Base-by-base conservation (phyloP, 2,113 vertebrate genomes). In the Felis chaus region DNA sequence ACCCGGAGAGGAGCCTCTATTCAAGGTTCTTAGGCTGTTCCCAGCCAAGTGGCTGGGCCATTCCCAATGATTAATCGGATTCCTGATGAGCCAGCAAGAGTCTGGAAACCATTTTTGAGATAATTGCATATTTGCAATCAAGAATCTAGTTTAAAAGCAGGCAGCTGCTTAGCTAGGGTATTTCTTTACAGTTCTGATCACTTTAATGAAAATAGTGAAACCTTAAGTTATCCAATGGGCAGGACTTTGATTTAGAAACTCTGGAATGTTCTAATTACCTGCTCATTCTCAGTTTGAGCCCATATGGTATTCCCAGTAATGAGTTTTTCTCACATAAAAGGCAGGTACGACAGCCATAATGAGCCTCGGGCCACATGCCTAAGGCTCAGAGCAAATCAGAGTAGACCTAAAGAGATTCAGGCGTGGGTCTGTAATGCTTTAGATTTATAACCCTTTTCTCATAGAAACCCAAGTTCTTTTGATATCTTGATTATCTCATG, bases 51-150 rank as follows among this genome's bases (percentile, higher is more conserved):
- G 48, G 48, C 33, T 18, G 19, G 16, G 33, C 63, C 78, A 15
- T 69, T 73, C 71, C 82, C 12, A 0, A 50, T 91, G 73, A 86
- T 83, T 93, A 76, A 76, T 71, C 78, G 80, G 83, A 25, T 89
- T 53, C 91, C 82, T 76, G 85, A 76, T 95, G 95, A 97, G 53
- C 33, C 94, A 92, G 48, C 85, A 76, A 85, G 89, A 83, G 25
- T 95, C 71, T 94, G 87, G 74, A 80, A 96, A 81, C 39, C 8
- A 15, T 69, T 93, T 95, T 41, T 69, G 57, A 92, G 87, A 66
- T 97, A 80, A 95, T 84, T 92, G 79, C 84, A 33, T 83, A 66
- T 78, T 96, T 92, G 39, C 57, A 83, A 81, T 89, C 78, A 95
- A 68, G 73, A 82, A 61, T 68, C 21, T 39, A 69, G 66, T 76